These are phyloP conservation scores for Lepidocyrtinus sp. DNA, from an alignment of 2,888 invertebrate species.

Conservation along the genomic window DNA sequence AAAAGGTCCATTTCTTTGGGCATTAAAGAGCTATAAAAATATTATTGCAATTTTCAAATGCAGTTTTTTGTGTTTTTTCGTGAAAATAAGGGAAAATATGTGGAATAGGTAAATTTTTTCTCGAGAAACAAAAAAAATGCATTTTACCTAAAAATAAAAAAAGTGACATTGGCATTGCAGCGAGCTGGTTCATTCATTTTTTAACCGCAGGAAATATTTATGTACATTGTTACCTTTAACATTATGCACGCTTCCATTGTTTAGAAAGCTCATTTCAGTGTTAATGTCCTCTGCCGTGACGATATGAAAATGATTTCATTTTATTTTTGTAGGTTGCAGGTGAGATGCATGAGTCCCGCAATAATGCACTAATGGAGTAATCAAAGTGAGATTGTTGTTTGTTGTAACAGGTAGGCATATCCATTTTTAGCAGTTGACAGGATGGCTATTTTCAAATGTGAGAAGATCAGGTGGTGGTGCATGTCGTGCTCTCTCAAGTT, in stretches of 20 bases:
- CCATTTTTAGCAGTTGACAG: slow-evolving; percentile 3
- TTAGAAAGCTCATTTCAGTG: slow-evolving; percentile 32
- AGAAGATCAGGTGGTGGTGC: neutral
- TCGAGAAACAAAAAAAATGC: neutral
- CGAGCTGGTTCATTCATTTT: neutral
- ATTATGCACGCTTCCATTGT: slow-evolving; percentile 21
- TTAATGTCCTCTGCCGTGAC: slow-evolving; percentile 34
- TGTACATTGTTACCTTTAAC: neutral
- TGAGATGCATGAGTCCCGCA: neutral
- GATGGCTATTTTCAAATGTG: neutral
- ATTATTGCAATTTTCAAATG: slow-evolving; percentile 24
- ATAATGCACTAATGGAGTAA: slow-evolving; percentile 9
- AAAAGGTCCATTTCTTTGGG: neutral
- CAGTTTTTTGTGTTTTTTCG: too few relatives aligned
- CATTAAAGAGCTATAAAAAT: slow-evolving; percentile 31
- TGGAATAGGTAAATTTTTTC: neutral
- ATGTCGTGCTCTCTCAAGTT: neutral
- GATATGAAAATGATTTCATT: slow-evolving; percentile 17
- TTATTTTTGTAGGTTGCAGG: slow-evolving; percentile 12
- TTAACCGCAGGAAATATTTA: slow-evolving; percentile 3
- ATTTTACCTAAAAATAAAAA: slow-evolving; percentile 18
- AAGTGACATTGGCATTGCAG: slow-evolving; percentile 1
- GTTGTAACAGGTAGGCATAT: neutral
- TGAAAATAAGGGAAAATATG: neutral
- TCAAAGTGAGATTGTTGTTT: slow-evolving; percentile 4